These are phyloP conservation scores for Megalopta genalis DNA, from an alignment of 1,140 invertebrate genomes.

Conservation along the genomic window DNA sequence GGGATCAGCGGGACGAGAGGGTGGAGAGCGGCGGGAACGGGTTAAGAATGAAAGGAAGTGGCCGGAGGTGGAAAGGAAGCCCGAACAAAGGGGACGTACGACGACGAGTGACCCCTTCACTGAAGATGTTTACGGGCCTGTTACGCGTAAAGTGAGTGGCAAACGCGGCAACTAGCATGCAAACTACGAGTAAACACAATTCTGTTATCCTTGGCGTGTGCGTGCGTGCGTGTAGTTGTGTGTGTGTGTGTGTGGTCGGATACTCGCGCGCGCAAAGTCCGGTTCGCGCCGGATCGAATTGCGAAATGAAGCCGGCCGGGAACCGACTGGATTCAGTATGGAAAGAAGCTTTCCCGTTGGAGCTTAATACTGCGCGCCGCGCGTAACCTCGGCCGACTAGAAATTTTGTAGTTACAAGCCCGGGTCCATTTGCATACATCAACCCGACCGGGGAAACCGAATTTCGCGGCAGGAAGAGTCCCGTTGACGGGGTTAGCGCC, in stretches of 20 bases:
- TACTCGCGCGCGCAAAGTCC: no score
- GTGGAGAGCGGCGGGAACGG: background rate
- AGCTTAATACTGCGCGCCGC: background rate
- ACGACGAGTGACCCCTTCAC: conserved; percentile 63
- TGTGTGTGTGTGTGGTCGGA: background rate
- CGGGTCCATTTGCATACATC: conserved; percentile 34
- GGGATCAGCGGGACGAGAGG: no score
- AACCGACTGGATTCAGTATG: background rate
- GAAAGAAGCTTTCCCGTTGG: conserved; percentile 14
- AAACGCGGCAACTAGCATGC: conserved; percentile 73
- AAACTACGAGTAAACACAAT: conserved; percentile 78
- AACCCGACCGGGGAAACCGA: conserved; percentile 12
- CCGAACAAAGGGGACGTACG: conserved; percentile 63
- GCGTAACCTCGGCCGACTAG: conserved; percentile 17
- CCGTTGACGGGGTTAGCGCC: background rate
- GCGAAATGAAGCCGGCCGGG: conserved; percentile 28
- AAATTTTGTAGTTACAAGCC: conserved; percentile 32
- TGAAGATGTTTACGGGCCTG: conserved; percentile 75
- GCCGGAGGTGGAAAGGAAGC: conserved; percentile 36
- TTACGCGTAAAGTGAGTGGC: conserved; percentile 68
- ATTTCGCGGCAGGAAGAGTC: conserved; percentile 24
- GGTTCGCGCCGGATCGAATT: conserved; percentile 31
- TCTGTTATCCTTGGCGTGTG: conserved; percentile 68
- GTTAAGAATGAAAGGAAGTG: conserved; percentile 46
- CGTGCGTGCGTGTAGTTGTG: conserved; percentile 4